phyloP scores from a whole-genome alignment of 2,888 invertebrate genomes.

The Choreutis nemorana region DNA sequence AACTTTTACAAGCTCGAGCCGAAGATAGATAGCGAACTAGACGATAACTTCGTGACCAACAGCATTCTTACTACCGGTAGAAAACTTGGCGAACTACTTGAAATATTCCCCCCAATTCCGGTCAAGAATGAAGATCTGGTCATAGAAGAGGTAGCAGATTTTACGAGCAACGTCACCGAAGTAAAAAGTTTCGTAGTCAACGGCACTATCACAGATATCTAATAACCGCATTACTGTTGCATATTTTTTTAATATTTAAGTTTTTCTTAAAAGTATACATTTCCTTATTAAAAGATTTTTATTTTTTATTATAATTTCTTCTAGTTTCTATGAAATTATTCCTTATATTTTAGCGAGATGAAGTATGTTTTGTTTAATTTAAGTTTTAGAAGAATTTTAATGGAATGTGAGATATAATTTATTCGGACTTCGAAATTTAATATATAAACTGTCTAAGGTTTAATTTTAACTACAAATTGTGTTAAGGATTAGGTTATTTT shows the following conservation, averaged over 20 bases:
- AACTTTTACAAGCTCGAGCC: conserved; percentile 34
- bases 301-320: conserved; percentile 23
- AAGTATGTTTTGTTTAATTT: conserved; percentile 32
- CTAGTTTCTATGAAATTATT: conserved; percentile 34
- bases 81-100: conserved; percentile 45
- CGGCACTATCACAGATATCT: conserved; percentile 16
- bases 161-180: conserved; percentile 39
- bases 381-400: conserved; percentile 24
- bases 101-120: conserved; percentile 39
- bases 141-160: conserved; percentile 46
- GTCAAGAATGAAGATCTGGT: conserved; percentile 49
- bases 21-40: conserved; percentile 21
- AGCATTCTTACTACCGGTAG: conserved; percentile 41
- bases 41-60: conserved; percentile 28
- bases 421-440: conserved; percentile 36
- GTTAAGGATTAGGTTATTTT: no score
- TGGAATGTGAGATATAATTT: conserved; percentile 25
- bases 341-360: conserved; percentile 33
- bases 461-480: no score
- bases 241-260: conserved; percentile 21
- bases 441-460: no score
- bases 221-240: conserved; percentile 6
- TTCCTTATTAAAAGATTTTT: conserved; percentile 28
- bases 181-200: conserved; percentile 50
- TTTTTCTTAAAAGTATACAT: conserved; percentile 21